Percentiles rank a stretch among this genome's conserved stretches.
These are phyloP conservation scores for Microctonus brassicae DNA, from an alignment of 2,888 invertebrate species.

Conservation along the genomic window DNA sequence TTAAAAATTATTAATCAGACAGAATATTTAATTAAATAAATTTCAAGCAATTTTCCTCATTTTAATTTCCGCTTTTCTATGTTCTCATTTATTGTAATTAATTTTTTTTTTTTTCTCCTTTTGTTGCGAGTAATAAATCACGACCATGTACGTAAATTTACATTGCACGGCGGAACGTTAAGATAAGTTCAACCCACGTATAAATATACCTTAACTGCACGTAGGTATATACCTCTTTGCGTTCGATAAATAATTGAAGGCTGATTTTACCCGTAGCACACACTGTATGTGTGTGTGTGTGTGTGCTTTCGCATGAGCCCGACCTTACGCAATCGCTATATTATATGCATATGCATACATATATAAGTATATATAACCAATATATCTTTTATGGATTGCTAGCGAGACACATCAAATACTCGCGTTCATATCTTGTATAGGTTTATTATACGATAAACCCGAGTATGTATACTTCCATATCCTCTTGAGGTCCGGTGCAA, in stretches of 20 bases:
- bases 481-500: not conserved
- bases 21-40: no score
- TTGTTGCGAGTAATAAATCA: slow-evolving; percentile 50
- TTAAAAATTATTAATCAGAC: no score
- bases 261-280: slow-evolving; percentile 4
- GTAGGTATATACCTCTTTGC: not conserved
- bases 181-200: slow-evolving; percentile 49
- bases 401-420: not conserved
- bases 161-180: slow-evolving; percentile 41
- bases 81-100: not conserved
- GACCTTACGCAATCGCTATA: slow-evolving; percentile 4
- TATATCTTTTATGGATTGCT: not conserved
- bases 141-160: slow-evolving; percentile 47
- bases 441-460: not conserved
- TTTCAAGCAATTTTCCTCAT: not conserved
- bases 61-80: not conserved
- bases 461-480: not conserved
- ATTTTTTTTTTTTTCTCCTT: not conserved
- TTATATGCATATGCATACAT: not conserved
- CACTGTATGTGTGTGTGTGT: no score
- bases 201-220: not conserved
- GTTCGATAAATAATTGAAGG: slow-evolving; percentile 20
- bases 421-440: not conserved
- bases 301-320: not conserved
- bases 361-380: not conserved